A percentile compares a stretch with the other conserved stretches of the same genome.
phyloP scores from a whole-genome alignment of 2,888 invertebrate genomes.

The Melanophora roralis region DNA sequence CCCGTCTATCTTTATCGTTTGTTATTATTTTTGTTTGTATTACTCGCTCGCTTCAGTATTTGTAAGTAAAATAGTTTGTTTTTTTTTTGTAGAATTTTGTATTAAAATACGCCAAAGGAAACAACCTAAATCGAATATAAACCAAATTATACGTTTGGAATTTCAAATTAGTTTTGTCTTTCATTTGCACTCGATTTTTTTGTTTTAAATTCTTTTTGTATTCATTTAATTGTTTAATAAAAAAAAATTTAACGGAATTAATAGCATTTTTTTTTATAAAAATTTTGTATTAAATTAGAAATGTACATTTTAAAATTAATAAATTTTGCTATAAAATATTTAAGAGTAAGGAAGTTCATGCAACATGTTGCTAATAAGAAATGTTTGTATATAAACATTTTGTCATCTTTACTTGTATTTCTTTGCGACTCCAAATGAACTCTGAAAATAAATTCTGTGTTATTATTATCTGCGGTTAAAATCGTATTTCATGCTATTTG shows the following conservation, averaged over 20 bases:
- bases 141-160: constrained; percentile 48
- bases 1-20: no score
- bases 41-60: no score
- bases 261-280: no score
- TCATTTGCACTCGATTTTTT: constrained; percentile 12
- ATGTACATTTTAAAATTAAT: no score
- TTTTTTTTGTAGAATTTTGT: neutral
- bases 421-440: neutral
- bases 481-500: constrained; percentile 7
- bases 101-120: constrained; percentile 25
- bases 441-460: neutral
- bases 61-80: no score
- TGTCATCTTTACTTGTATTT: constrained; percentile 12
- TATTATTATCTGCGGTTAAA: constrained; percentile 24
- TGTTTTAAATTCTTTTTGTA: neutral
- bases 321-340: no score
- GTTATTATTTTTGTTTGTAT: no score
- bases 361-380: neutral
- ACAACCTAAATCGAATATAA: constrained; percentile 17
- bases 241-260: no score
- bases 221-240: no score
- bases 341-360: neutral
- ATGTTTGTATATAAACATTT: neutral
- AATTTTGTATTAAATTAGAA: no score
- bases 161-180: constrained; percentile 43